phyloP scores from a whole-genome alignment of 2,113 vertebrate genomes.

The Manacus vitellinus region DNA sequence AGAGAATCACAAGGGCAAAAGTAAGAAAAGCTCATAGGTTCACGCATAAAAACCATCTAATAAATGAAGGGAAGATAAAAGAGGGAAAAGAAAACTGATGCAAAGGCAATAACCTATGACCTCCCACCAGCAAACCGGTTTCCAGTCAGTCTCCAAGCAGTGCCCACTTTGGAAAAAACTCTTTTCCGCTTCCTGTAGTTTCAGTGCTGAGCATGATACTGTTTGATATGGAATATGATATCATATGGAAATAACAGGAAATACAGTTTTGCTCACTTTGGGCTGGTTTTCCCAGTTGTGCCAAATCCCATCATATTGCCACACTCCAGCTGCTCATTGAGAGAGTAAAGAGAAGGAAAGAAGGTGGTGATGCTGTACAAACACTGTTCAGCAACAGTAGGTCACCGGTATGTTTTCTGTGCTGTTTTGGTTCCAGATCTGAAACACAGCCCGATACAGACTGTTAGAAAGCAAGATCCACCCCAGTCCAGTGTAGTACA shows the following conservation, averaged over 20 bases:
- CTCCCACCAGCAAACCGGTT: not conserved
- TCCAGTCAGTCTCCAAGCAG: not conserved
- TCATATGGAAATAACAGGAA: not conserved
- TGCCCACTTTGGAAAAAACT: not conserved
- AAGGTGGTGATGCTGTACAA: not conserved
- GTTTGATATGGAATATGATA: not conserved
- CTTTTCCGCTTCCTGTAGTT: not conserved
- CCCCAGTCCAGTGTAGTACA: fast-evolving
- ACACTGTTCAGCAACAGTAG: not conserved
- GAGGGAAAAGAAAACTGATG: fast-evolving
- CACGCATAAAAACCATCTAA: not conserved
- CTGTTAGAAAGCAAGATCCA: not conserved
- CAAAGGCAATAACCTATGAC: not conserved
- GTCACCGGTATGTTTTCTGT: not conserved
- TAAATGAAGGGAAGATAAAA: not conserved
- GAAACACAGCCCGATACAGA: fast-evolving
- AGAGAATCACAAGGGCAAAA: not conserved
- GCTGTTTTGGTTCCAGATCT: not conserved
- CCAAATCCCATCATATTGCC: not conserved
- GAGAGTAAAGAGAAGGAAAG: not conserved
- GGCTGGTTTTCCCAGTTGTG: not conserved
- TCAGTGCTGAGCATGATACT: not conserved
- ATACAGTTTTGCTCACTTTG: not conserved
- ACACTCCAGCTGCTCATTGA: not conserved
- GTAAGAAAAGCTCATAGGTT: not conserved